Evolutionary conservation across 2,113 vertebrate genomes (phyloP).

Genomic region (Erinaceus europaeus): DNA sequence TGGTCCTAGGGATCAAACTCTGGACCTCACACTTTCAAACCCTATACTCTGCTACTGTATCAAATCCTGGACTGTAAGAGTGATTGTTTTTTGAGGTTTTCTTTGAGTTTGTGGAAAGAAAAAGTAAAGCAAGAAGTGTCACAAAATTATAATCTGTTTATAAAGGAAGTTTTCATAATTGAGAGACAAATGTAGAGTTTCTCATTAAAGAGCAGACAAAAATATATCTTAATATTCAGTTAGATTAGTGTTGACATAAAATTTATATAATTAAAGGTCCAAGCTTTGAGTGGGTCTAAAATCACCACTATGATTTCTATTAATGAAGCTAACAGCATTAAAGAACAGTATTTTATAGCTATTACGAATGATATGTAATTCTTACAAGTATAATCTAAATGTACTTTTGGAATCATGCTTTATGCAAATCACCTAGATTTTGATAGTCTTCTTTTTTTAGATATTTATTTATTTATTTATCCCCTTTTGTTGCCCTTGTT

Average conservation of each 20-base stretch:
- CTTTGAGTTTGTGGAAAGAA: background rate
- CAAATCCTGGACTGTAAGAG: no score
- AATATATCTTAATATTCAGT: background rate
- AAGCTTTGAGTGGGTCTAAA: background rate
- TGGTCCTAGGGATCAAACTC: no score
- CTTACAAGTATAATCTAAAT: background rate
- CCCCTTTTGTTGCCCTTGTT: no score
- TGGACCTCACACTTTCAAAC: no score
- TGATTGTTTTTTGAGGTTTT: background rate
- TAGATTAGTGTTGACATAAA: background rate
- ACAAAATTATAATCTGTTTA: background rate
- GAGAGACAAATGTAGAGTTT: background rate
- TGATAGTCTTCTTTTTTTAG: no score
- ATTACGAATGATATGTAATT: conserved; percentile 18
- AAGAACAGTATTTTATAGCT: conserved; percentile 19
- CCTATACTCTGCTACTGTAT: no score
- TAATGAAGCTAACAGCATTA: no score
- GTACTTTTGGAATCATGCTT: background rate
- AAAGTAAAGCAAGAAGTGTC: background rate
- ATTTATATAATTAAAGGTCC: background rate
- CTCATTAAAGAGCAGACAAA: background rate
- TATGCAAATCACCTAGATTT: no score
- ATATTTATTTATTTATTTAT: no score
- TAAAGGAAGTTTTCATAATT: background rate
- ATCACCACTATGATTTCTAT: background rate